Base-by-base conservation (phyloP, 2,888 invertebrate genomes). In the Thyatira batis region DNA sequence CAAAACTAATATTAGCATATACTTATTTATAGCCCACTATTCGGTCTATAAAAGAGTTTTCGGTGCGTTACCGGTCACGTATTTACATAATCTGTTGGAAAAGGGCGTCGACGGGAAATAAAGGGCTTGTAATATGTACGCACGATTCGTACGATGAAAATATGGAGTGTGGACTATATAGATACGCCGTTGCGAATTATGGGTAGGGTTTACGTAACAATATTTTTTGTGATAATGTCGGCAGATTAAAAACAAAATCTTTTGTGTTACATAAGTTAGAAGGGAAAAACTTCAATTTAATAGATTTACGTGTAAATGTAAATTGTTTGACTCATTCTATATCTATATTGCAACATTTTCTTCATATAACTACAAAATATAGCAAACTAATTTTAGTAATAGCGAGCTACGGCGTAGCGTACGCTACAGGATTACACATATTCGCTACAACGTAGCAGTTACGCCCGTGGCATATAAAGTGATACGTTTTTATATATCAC, bases 1-100 rank as follows among this genome's bases (percentile, higher is more conserved):
- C 39, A 39, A 39, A 39, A 39, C 39, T n/a, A 17, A 17, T 39
- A 5, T 39, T 17, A 8, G 17, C 33, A 33, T 39, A 39, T 39
- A 39, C n/a, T 39, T 39, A 39, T 39, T 39, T 39, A 39, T 39
- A 17, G n/a, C 17, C 39, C 39, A 39, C 17, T 33, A 33, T 33
- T 33, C 13, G 33, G 33, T 39, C 39, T 39, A 39, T 39, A 39
- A 39, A 39, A 39, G 39, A 39, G 39, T 39, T 11, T 52, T 45
- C 44, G 30, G 30, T n/a, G 33, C 20, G 27, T 25, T 43, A 48
- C 21, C 23, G 55, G 25, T 46, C 25, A 44, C 46, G 17, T 53
- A 67, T 65, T 63, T 58, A 57, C 61, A 65, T 65, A 70, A 71
- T 63, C 58, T 54, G 45, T 49, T 51, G 44, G 58, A 58, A 49